phyloP scores from a whole-genome alignment of 2,797 vertebrate species.

The Melanotaenia boesemani region DNA sequence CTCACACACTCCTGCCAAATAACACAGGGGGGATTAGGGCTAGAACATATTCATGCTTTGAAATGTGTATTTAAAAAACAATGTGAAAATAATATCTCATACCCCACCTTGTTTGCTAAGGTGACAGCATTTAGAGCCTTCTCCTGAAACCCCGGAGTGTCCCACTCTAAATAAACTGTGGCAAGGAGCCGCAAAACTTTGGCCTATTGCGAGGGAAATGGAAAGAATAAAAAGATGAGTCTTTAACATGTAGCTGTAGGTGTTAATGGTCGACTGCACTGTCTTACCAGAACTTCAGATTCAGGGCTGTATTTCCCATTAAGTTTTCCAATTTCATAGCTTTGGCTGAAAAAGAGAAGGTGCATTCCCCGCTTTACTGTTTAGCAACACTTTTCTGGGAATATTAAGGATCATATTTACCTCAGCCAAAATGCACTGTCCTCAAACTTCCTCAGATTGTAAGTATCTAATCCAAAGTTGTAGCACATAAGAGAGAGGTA shows the following conservation, averaged over 20 bases:
- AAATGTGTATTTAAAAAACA: slow-evolving; percentile 16
- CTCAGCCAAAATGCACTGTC: slow-evolving; percentile 93
- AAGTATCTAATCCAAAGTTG: slow-evolving; percentile 91
- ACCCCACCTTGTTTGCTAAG: slow-evolving; percentile 90
- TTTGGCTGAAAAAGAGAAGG: slow-evolving; percentile 80
- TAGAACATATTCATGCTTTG: slow-evolving; percentile 9
- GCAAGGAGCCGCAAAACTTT: slow-evolving; percentile 90
- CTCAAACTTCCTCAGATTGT: slow-evolving; percentile 85
- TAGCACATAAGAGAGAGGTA: slow-evolving; percentile 92
- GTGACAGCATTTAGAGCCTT: slow-evolving; percentile 86
- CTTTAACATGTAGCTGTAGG: background rate
- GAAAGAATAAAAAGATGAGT: background rate
- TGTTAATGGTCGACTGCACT: background rate
- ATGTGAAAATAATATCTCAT: slow-evolving; percentile 12
- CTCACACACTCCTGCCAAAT: slow-evolving; percentile 84
- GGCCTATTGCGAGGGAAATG: slow-evolving; percentile 79
- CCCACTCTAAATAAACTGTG: slow-evolving; percentile 90
- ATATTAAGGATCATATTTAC: slow-evolving; percentile 72
- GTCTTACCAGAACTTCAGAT: slow-evolving; percentile 86
- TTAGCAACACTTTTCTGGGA: background rate
- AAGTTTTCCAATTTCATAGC: slow-evolving; percentile 91
- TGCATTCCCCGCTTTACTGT: background rate
- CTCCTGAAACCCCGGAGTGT: slow-evolving; percentile 82
- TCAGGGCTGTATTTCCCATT: slow-evolving; percentile 79
- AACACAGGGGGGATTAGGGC: slow-evolving; percentile 18